Evolutionary conservation across 1,140 invertebrate genomes (phyloP), one percentile per base, ranked within the genome.

Genomic region (Lanistes nyassanus): DNA sequence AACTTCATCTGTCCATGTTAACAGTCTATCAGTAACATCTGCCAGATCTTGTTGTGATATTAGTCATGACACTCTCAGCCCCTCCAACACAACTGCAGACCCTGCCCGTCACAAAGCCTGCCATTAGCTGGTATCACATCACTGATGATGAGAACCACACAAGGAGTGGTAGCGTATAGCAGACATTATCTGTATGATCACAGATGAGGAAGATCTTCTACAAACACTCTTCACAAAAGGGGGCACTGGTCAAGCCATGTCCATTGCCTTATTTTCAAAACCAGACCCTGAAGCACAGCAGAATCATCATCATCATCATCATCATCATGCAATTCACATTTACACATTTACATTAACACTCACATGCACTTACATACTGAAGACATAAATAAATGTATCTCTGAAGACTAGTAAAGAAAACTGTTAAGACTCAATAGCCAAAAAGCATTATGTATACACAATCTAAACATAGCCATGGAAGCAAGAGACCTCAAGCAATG

Each of bases 261-360:
- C 70, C 70, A 72, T 60, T 29, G 31, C 70, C 39, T 72, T 72
- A 55, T 72, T 72, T n/a, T 72, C 70, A 42, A 39, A 72, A 1
- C 55, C 70, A 5, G 70, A 39, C 4, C 60, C 70, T 72, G 70
- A 60, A 72, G 42, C 70, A 72, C 70, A 62, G 16, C 23, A 69
- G 29, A n/a, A 69, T n/a, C 13, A 42, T 39, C 47, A 9, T 39
- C 36, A 68, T 16, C 47, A 13, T 2, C 11, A 31, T 23, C 34
- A 39, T 6, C 9, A 23, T 5, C 9, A 60, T 60, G n/a, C 56
- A 2, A 21, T n/a, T 42, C 23, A 68, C 7, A 26, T 16, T 16
- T 66, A 36, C n/a, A 19, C 19, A 34, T 66, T 9, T 31, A 36
- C 5, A 21, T 23, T 68, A 42, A 21, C 21, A 42, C 1, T 13